Conservation (phyloP, 37 sponge, comb jelly and placozoan species). For the Crambe crambe region DNA sequence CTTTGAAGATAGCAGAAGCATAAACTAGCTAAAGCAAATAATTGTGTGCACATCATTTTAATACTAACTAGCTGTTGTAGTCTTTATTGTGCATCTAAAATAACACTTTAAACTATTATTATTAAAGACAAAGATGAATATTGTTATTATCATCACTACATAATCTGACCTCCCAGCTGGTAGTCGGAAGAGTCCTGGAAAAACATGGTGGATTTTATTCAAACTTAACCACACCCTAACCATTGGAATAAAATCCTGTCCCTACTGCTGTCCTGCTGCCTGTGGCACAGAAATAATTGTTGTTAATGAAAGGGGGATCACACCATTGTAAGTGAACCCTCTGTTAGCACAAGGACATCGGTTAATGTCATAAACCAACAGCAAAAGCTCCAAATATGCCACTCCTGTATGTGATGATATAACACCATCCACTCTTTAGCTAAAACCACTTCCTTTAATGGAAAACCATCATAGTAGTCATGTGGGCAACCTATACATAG, state of each 20-base stretch:
- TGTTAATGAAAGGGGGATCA: constrained; percentile 13
- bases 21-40: too few relatives aligned
- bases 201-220: constrained; percentile 35
- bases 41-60: too few relatives aligned
- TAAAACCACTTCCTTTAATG: too few relatives aligned
- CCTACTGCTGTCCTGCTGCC: background rate
- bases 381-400: constrained; percentile 14
- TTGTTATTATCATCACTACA: constrained; percentile 9
- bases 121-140: background rate
- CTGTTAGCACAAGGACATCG: background rate
- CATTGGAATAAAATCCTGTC: background rate
- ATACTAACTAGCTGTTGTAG: too few relatives aligned
- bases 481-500: too few relatives aligned
- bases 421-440: constrained; percentile 15
- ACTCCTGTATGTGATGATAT: constrained; percentile 2
- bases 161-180: background rate
- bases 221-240: constrained; percentile 6
- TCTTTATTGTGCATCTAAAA: too few relatives aligned
- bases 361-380: background rate
- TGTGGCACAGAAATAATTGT: constrained; percentile 20
- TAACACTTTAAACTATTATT: constrained; percentile 1
- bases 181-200: constrained; percentile 1
- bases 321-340: background rate
- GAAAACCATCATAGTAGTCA: too few relatives aligned
- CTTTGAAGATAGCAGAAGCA: too few relatives aligned